A percentile compares a stretch with the other conserved stretches of the same genome.
Evolutionary conservation across 2,888 invertebrate genomes (phyloP).

Genomic region (Cosmopolites sordidus): DNA sequence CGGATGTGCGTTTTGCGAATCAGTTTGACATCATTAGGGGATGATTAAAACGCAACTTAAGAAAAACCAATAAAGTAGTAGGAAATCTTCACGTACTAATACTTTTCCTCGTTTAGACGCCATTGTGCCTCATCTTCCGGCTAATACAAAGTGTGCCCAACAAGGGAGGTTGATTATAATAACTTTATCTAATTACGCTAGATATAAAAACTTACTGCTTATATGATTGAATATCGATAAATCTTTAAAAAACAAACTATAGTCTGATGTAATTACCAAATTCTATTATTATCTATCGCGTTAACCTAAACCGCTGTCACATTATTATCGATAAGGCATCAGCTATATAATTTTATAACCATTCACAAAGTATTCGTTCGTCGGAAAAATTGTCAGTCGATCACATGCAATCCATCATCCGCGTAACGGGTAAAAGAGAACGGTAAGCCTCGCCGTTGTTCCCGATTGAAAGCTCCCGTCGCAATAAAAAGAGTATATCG

Average conservation of each 20-base stretch:
- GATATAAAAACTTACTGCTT: no score
- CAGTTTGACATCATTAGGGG: no score
- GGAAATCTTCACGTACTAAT: no score
- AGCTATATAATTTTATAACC: constrained; percentile 16
- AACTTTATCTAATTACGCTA: no score
- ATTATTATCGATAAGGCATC: constrained; percentile 16
- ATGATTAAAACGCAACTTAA: no score
- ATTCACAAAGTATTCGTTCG: constrained; percentile 14
- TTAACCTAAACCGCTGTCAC: constrained; percentile 7
- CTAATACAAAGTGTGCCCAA: no score
- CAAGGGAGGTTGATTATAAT: no score
- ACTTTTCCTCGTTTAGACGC: no score
- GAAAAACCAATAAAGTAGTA: no score
- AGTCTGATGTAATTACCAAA: background rate
- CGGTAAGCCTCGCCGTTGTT: constrained; percentile 11
- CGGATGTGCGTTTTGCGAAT: no score
- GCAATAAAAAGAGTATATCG: constrained; percentile 10
- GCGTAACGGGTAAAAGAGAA: constrained; percentile 5
- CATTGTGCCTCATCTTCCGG: no score
- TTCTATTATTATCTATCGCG: constrained; percentile 3
- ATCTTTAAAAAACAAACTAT: background rate
- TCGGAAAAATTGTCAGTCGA: constrained; percentile 16
- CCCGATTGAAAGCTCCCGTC: constrained; percentile 7
- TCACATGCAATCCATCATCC: constrained; percentile 13
- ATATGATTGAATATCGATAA: background rate